Percentiles rank a stretch among this genome's conserved stretches.
phyloP scores from a whole-genome alignment of 2,113 vertebrate species.

The Proterorhinus semilunaris region DNA sequence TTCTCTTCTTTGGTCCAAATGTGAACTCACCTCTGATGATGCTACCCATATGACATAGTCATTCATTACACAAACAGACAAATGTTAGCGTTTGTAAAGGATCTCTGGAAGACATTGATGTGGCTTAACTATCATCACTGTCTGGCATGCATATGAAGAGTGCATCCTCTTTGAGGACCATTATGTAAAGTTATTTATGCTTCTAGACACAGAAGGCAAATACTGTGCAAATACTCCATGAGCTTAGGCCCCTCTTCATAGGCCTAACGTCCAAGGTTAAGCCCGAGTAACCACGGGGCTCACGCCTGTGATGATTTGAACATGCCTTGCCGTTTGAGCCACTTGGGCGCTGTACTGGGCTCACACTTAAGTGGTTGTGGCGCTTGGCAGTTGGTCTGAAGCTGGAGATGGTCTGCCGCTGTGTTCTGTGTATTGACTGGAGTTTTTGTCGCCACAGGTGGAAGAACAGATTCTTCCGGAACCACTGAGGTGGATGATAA shows the following conservation, averaged over 20 bases:
- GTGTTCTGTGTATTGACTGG: conserved; percentile 64
- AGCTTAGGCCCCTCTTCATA: conserved; percentile 36
- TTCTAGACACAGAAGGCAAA: conserved; percentile 43
- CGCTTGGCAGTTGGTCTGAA: conserved; percentile 70
- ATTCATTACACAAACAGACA: conserved; percentile 11
- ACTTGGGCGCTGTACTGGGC: conserved; percentile 67
- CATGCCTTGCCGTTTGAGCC: conserved; percentile 74
- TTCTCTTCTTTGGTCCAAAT: conserved; percentile 43
- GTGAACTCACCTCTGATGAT: conserved; percentile 23
- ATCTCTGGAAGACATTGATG: neutral
- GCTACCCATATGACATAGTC: neutral
- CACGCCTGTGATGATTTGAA: conserved; percentile 63
- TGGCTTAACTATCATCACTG: conserved; percentile 10
- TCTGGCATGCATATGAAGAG: no score
- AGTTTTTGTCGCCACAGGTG: conserved; percentile 66
- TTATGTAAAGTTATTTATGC: neutral
- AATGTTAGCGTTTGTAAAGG: neutral
- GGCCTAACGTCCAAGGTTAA: conserved; percentile 48
- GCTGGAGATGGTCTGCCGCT: conserved; percentile 69
- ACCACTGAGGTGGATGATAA: conserved; percentile 78
- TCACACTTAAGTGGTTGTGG: conserved; percentile 73
- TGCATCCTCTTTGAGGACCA: no score
- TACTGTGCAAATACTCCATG: conserved; percentile 33
- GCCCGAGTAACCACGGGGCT: conserved; percentile 66
- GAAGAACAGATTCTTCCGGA: conserved; percentile 80